Evolutionary conservation across 2,113 vertebrate species (phyloP), one percentile per base, ranked within the genome.

Genomic region (Centropristis striata): DNA sequence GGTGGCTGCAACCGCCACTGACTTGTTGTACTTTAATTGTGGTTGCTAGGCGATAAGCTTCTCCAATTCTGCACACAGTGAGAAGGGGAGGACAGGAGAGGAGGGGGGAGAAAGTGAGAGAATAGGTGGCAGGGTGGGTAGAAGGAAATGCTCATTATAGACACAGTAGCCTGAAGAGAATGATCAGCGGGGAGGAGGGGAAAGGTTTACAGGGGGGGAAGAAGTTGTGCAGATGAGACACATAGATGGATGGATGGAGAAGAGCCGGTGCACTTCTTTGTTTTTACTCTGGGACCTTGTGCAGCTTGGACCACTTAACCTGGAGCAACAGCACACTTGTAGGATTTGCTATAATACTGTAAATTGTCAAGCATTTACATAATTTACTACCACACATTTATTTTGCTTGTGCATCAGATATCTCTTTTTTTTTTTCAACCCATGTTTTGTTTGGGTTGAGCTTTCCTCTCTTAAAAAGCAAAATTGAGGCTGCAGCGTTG

Each of bases 1-100:
- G 88, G 81, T 46, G 69, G 88, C 84, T 58, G 53, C 91, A 60
- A 80, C 90, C 70, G 89, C 92, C 88, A 21, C 77, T 88, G 93
- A 94, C 92, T 94, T 96, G 95, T 94, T 96, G 95, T 92, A 96
- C 94, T 96, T 96, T 95, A 92, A 96, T 92, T 63, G 86, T 82
- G 92, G 96, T 97, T 97, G 96, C 96, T 96, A 97, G 92, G 96
- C 87, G 93, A 96, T 97, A 94, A 95, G 90, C 57, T 90, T 95
- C 90, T 82, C 79, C 71, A 94, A 88, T 92, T 86, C 89, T 57
- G 80, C 88, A 88, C 90, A 90, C 89, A 84, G 90, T 77, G 86
- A 80, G 87, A 83, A 89, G 71, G 87, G 86, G 80, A 84, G 76
- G 68, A 84, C 69, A 49, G 82, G 87, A 69, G 69, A 75, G 69